Evolutionary conservation across 1,140 invertebrate genomes (phyloP).

Genomic region (Eufriesea mexicana): DNA sequence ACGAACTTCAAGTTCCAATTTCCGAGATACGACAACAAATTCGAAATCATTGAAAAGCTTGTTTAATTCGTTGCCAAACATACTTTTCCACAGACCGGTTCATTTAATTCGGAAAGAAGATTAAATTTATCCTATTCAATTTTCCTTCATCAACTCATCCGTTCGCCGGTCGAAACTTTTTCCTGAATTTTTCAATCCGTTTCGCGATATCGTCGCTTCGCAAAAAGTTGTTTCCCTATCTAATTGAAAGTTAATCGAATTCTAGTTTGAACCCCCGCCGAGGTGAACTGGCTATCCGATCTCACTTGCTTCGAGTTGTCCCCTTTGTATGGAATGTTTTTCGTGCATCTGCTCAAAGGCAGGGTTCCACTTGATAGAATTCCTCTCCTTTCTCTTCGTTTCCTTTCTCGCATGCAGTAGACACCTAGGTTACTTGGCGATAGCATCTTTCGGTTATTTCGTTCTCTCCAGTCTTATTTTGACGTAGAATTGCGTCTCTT

Average conservation of each 20-base stretch:
- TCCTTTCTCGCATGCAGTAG: no score
- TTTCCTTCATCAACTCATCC: not conserved
- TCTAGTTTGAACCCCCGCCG: not conserved
- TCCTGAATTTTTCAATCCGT: constrained; percentile 7
- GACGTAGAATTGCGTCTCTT: no score
- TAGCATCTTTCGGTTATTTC: no score
- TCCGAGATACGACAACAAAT: not conserved
- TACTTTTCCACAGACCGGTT: not conserved
- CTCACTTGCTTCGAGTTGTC: not conserved
- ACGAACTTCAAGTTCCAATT: not conserved
- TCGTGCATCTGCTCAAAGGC: no score
- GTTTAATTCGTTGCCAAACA: not conserved
- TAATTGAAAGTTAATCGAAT: not conserved
- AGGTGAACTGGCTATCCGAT: not conserved
- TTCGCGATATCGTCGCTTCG: not conserved
- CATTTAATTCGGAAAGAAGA: not conserved
- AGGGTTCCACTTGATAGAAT: no score
- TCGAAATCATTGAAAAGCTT: not conserved
- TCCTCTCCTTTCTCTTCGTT: no score
- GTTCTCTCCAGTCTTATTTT: no score
- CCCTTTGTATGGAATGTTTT: not conserved
- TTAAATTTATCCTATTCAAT: constrained; percentile 14
- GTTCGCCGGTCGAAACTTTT: not conserved
- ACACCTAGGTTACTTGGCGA: no score
- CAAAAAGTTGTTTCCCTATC: not conserved